These are phyloP conservation scores for Chlorodrepanis virens DNA, from an alignment of 2,113 vertebrate genomes.

Conservation along the genomic window DNA sequence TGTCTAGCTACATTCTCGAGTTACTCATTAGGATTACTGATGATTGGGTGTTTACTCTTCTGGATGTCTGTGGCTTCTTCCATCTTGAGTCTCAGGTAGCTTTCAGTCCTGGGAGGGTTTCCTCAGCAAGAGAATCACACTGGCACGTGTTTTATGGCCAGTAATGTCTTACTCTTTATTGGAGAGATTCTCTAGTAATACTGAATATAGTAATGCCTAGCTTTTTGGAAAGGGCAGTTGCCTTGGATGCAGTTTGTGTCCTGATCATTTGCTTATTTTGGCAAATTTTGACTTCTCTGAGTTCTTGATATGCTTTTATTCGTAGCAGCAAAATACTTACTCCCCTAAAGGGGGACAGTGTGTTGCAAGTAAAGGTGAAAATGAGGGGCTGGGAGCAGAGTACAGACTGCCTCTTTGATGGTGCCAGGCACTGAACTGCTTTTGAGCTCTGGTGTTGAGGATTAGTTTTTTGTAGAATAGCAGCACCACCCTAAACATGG, in stretches of 20 bases:
- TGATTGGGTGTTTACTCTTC: background rate
- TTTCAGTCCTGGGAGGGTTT: background rate
- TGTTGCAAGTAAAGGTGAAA: background rate
- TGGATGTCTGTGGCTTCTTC: background rate
- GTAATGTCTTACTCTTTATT: background rate
- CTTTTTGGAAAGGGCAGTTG: background rate
- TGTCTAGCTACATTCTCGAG: background rate
- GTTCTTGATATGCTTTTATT: background rate
- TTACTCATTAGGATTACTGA: conserved; percentile 26
- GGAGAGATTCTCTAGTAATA: background rate
- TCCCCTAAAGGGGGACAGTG: accelerated
- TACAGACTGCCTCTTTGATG: background rate
- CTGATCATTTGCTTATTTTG: background rate
- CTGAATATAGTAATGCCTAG: background rate
- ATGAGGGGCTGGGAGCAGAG: background rate
- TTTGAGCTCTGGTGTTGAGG: background rate
- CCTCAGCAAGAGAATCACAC: background rate
- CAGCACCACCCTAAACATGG: background rate
- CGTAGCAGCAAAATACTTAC: background rate
- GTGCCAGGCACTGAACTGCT: accelerated
- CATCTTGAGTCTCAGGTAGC: background rate
- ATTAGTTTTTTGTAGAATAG: background rate
- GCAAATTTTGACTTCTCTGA: background rate
- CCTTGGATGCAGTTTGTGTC: background rate
- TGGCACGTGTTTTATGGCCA: background rate